phyloP scores from a whole-genome alignment of 2,113 vertebrate genomes.

The Microcebus jonahi region DNA sequence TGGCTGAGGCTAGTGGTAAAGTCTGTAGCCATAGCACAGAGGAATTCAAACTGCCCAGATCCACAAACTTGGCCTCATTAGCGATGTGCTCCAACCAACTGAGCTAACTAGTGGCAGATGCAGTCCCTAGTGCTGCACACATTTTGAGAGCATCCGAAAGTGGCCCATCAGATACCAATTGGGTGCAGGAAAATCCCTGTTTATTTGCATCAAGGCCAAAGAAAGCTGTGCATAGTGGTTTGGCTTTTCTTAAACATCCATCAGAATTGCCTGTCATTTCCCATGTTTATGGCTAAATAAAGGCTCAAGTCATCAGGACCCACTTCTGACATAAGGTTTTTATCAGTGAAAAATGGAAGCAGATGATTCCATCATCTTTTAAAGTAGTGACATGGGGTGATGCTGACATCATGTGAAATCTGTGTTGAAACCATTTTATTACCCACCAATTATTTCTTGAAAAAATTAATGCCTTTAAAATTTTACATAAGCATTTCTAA shows the following conservation, averaged over 20 bases:
- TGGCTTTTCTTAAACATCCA: conserved; percentile 62
- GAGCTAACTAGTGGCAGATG: conserved; percentile 47
- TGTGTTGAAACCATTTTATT: conserved; percentile 59
- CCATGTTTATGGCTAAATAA: conserved; percentile 67
- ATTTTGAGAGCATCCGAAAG: neutral
- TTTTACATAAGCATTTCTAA: neutral
- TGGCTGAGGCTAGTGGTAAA: conserved; percentile 48
- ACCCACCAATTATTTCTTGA: conserved; percentile 5
- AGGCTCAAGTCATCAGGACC: conserved; percentile 59
- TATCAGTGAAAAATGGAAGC: conserved; percentile 75
- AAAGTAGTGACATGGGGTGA: conserved; percentile 57
- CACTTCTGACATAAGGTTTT: conserved; percentile 76
- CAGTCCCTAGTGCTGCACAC: neutral
- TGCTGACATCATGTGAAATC: conserved; percentile 72
- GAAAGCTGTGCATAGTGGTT: conserved; percentile 54
- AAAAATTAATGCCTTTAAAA: conserved; percentile 28
- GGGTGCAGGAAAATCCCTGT: conserved; percentile 8
- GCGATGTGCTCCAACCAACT: neutral
- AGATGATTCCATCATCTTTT: conserved; percentile 69
- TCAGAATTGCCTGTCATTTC: conserved; percentile 64
- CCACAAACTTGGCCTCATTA: conserved; percentile 52
- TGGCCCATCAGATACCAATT: conserved; percentile 51
- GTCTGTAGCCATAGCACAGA: conserved; percentile 63
- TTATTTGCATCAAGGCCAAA: conserved; percentile 61
- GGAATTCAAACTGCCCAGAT: conserved; percentile 53